Evolutionary conservation across 2,113 vertebrate species (phyloP).

Genomic region (Apus apus): DNA sequence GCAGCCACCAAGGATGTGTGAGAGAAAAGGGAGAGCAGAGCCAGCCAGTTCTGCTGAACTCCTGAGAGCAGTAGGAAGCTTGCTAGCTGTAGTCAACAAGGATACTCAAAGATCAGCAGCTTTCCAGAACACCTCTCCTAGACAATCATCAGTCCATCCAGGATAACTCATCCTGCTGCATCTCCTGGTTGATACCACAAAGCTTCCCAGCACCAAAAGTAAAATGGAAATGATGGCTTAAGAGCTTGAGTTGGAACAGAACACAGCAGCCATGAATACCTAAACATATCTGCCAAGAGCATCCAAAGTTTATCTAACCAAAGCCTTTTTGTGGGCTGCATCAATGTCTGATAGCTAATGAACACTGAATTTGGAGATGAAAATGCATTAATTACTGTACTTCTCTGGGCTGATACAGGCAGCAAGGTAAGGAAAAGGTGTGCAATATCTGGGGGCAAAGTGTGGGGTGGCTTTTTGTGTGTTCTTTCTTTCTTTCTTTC

Average conservation of each 20-base stretch:
- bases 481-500: too few species aligned
- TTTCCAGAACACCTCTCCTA: background rate
- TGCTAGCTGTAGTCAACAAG: background rate
- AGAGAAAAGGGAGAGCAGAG: background rate
- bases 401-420: background rate
- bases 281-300: background rate
- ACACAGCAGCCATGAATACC: accelerated
- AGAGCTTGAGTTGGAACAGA: background rate
- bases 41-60: background rate
- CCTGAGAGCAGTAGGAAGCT: background rate
- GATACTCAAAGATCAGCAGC: background rate
- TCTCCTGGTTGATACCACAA: background rate
- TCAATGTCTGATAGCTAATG: too few species aligned
- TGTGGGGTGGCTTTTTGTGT: background rate
- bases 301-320: background rate
- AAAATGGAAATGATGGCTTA: background rate
- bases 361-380: background rate
- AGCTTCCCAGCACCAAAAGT: background rate
- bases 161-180: background rate
- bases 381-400: background rate
- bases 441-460: background rate
- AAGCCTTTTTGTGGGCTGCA: background rate
- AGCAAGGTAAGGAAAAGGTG: background rate
- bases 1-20: background rate
- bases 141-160: background rate